Evolutionary conservation across 1,140 invertebrate species (phyloP).

Genomic region (Orussus abietinus): DNA sequence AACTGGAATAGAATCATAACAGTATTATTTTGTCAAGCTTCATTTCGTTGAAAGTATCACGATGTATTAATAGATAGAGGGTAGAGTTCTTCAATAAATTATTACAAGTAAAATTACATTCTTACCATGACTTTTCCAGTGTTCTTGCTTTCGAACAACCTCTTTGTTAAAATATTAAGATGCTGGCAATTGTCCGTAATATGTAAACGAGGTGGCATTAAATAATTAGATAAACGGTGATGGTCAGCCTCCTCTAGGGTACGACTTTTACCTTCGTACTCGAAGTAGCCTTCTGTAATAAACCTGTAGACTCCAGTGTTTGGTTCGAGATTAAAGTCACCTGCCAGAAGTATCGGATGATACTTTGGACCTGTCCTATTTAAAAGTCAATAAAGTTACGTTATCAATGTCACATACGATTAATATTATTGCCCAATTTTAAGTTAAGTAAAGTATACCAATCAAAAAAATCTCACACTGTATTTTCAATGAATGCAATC

Average conservation of each 20-base stretch:
- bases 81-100: slow-evolving; percentile 7
- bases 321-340: slow-evolving; percentile 84
- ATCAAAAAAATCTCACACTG: slow-evolving; percentile 26
- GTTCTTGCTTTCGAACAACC: slow-evolving; percentile 37
- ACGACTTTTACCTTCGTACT: slow-evolving; percentile 53
- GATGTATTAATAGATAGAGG: too few species aligned
- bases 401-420: slow-evolving; percentile 4
- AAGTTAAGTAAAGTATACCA: slow-evolving; percentile 1
- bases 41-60: too few species aligned
- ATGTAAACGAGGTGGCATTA: slow-evolving; percentile 56
- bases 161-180: slow-evolving; percentile 49
- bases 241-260: slow-evolving; percentile 31
- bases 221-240: slow-evolving; percentile 31
- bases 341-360: slow-evolving; percentile 78
- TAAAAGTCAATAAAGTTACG: slow-evolving; percentile 13
- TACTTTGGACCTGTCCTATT: slow-evolving; percentile 49
- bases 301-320: slow-evolving; percentile 70
- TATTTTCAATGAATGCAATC: slow-evolving; percentile 61
- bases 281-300: slow-evolving; percentile 63
- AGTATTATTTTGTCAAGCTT: too few species aligned
- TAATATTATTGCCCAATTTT: slow-evolving; percentile 1
- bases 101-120: slow-evolving; percentile 4
- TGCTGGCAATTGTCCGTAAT: slow-evolving; percentile 69
- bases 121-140: slow-evolving; percentile 33
- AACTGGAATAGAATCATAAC: slow-evolving; percentile 25